Base-by-base conservation (phyloP, 2,797 vertebrate genomes). In the Sphaeramia orbicularis region DNA sequence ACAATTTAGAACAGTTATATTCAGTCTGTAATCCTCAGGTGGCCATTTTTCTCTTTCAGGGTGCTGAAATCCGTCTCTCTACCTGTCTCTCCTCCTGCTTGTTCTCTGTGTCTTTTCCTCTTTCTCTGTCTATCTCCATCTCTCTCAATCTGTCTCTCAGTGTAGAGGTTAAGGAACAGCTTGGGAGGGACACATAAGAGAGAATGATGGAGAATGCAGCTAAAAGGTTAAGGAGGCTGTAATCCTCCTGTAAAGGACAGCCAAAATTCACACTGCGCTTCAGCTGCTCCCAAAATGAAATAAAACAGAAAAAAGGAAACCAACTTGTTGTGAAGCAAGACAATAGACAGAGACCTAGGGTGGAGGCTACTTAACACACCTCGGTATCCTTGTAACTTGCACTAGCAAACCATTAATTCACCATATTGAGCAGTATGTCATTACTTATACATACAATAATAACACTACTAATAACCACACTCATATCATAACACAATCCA, bases 161-260 rank as follows among this genome's bases (percentile, higher is more conserved):
- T 75, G 72, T 75, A 83, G 90, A 86, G 88, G 89, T 91, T 85
- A 90, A 81, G 76, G 83, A 84, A 87, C 86, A 92, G 90, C 90
- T 89, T 89, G 85, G 84, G 80, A 89, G 85, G 86, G 88, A 90
- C 85, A 85, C 79, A 86, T 91, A 81, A 87, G 89, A 92, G 87
- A 87, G 86, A 90, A 89, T 89, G 88, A 91, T 89, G 88, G 89
- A 90, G 91, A 93, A 92, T 86, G 84, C 78, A 86, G 87, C 87
- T 87, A 82, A 92, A 91, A 93, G 90, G 90, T 92, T 91, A 91
- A 93, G 89, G 90, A 90, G 85, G 87, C 83, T 81, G 84, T 89
- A 93, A 91, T 92, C 85, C 86, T 69, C 58, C 71, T 54, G 81
- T 80, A 90, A 91, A 93, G 91, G 89, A 94, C 89, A 88, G 87